phyloP scores from a whole-genome alignment of 2,888 invertebrate genomes.

The Drosophila kuntzei region DNA sequence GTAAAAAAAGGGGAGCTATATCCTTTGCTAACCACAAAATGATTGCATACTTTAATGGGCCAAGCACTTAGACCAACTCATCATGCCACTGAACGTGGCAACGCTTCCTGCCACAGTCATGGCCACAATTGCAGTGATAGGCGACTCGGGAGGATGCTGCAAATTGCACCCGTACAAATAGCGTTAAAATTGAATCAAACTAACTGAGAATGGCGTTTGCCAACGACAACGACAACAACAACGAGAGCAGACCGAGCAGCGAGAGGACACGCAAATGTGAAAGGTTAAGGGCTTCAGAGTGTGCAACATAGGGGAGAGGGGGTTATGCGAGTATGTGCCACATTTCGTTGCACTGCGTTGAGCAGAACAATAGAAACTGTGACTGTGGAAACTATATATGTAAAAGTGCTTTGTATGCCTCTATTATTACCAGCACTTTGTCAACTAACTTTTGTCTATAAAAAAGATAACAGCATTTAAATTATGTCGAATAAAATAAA shows the following conservation, averaged over 20 bases:
- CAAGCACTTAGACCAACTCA: constrained; percentile 64
- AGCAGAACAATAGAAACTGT: constrained; percentile 14
- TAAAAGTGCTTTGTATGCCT: background rate
- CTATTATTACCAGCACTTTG: constrained; percentile 12
- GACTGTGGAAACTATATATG: background rate
- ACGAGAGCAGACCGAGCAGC: constrained; percentile 7
- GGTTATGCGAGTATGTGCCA: constrained; percentile 17
- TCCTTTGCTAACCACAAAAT: constrained; percentile 63
- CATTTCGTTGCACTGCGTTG: constrained; percentile 21
- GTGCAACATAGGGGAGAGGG: constrained; percentile 30
- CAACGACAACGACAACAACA: background rate
- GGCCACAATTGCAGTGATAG: constrained; percentile 23
- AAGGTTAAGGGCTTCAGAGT: constrained; percentile 64
- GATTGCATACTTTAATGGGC: constrained; percentile 80
- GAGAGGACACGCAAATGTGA: constrained; percentile 61
- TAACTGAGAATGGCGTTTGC: constrained; percentile 42
- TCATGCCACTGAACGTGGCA: constrained; percentile 18
- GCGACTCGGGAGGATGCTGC: constrained; percentile 39
- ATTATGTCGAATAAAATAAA: background rate
- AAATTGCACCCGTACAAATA: constrained; percentile 65
- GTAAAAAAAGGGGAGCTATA: background rate
- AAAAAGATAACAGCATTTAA: constrained; percentile 6
- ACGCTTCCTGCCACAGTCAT: constrained; percentile 16
- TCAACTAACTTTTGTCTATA: constrained; percentile 7
- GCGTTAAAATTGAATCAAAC: constrained; percentile 74